Conservation (phyloP, 2,113 vertebrate species). For the Xyliphius kryptos region DNA sequence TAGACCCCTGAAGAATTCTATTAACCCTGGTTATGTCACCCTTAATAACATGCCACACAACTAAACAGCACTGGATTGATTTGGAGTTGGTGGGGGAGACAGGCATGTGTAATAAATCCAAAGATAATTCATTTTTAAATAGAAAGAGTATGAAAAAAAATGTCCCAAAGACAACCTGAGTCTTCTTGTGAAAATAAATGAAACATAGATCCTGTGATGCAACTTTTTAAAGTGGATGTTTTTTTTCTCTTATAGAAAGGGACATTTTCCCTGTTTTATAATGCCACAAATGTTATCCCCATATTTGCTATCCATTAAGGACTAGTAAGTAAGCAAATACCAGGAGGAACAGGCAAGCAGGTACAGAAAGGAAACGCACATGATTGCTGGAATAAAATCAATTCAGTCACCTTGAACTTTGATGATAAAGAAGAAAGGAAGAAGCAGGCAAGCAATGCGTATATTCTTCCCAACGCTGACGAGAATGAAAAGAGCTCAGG, state of each 20-base stretch:
- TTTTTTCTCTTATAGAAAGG: slow-evolving; percentile 48
- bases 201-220: slow-evolving; percentile 25
- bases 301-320: slow-evolving; percentile 52
- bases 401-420: slow-evolving; percentile 59
- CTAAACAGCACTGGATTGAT: slow-evolving; percentile 50
- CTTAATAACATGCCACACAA: slow-evolving; percentile 57
- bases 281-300: slow-evolving; percentile 47
- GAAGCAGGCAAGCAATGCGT: slow-evolving; percentile 41
- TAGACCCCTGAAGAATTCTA: slow-evolving; percentile 63
- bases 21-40: slow-evolving; percentile 61
- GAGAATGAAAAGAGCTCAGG: slow-evolving; percentile 21
- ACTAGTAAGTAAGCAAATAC: slow-evolving; percentile 43
- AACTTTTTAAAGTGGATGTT: slow-evolving; percentile 44
- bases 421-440: slow-evolving; percentile 53
- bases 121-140: slow-evolving; percentile 52
- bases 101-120: slow-evolving; percentile 44
- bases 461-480: slow-evolving; percentile 24
- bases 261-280: slow-evolving; percentile 46
- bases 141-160: slow-evolving; percentile 12
- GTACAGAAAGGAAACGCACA: slow-evolving; percentile 29
- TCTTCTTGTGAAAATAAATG: slow-evolving; percentile 47
- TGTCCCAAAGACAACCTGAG: slow-evolving; percentile 28
- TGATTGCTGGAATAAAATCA: slow-evolving; percentile 50
- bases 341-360: slow-evolving; percentile 36
- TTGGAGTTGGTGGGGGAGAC: slow-evolving; percentile 30